Evolutionary conservation across 2,888 invertebrate species (phyloP), one percentile per base, ranked within the genome.

Genomic region (Spodoptera exigua): DNA sequence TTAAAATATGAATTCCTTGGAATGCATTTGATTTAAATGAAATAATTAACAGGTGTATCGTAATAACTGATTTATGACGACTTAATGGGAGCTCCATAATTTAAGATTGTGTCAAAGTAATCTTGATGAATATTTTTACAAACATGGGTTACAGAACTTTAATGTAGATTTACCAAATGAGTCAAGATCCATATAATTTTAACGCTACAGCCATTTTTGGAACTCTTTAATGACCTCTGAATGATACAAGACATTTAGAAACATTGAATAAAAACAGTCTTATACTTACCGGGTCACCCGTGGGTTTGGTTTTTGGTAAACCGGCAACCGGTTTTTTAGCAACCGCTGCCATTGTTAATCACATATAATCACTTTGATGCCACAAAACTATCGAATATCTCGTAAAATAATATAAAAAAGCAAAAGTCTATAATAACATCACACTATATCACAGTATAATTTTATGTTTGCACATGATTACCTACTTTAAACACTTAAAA

Each of bases 311-410:
- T 56, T 78, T 80, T 41, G 80, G 78, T 59, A 82, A 76, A 56
- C 80, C 64, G 61, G 81, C 82, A 56, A 76, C 58, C 66, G 89
- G 82, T 80, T 92, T 92, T 78, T 89, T 92, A 58, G 89, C 88
- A 79, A 90, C 89, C 63, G 93, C 86, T 71, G 93, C 92, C 93
- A 93, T 93, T 80, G 61, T 85, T 83, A 85, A 76, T 80, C 79
- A 86, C 82, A 83, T 84, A 79, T 79, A 86, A 83, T 75, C 74
- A 80, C 76, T 76, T 82, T 86, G 87, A 89, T 91, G 88, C 91
- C 93, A 92, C 92, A 92, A 90, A 81, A 86, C 77, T 80, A 79
- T 75, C 58, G 63, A 76, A 72, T 61, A 44, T 56, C 56, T 53
- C 61, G 56, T 56, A 65, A 16, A 67, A 57, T 67, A 61, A 48